Conservation (phyloP, 2,888 invertebrate species). For the Nomada ruficornis region DNA sequence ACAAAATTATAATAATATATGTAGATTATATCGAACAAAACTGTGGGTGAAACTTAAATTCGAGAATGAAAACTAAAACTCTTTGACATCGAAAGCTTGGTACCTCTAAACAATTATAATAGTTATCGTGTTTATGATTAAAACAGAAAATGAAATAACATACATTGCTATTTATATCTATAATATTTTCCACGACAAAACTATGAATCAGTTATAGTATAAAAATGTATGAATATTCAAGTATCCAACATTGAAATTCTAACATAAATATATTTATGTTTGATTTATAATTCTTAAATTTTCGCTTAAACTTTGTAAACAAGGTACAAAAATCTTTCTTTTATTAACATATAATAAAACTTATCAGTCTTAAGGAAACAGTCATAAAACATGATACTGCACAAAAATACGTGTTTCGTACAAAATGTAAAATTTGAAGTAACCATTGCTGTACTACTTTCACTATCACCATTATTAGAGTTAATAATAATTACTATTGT, state of each 20-base stretch:
- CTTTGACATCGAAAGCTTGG: slow-evolving; percentile 15
- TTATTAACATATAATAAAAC: slow-evolving; percentile 38
- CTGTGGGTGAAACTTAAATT: slow-evolving; percentile 15
- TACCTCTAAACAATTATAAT: slow-evolving; percentile 28
- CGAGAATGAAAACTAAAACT: slow-evolving; percentile 10
- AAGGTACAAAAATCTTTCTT: slow-evolving; percentile 33
- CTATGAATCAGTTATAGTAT: slow-evolving; percentile 11
- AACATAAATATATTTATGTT: slow-evolving; percentile 40
- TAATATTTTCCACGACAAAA: slow-evolving; percentile 9
- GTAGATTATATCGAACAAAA: slow-evolving; percentile 16
- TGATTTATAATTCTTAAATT: slow-evolving; percentile 27
- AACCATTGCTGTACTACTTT: slow-evolving; percentile 7
- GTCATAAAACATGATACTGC: slow-evolving; percentile 43
- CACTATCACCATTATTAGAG: not conserved
- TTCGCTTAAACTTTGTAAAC: slow-evolving; percentile 38
- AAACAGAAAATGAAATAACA: slow-evolving; percentile 9
- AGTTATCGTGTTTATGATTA: not conserved
- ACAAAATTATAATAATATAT: not conserved
- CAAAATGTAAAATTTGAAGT: slow-evolving; percentile 14
- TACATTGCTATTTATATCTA: slow-evolving; percentile 5
- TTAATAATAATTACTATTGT: not conserved
- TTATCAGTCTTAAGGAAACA: slow-evolving; percentile 54
- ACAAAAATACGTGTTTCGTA: slow-evolving; percentile 28
- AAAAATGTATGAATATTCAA: slow-evolving; percentile 23
- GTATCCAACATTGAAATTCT: slow-evolving; percentile 33